Conservation (phyloP, 2,797 vertebrate genomes). For the Phalloptychus januarius region DNA sequence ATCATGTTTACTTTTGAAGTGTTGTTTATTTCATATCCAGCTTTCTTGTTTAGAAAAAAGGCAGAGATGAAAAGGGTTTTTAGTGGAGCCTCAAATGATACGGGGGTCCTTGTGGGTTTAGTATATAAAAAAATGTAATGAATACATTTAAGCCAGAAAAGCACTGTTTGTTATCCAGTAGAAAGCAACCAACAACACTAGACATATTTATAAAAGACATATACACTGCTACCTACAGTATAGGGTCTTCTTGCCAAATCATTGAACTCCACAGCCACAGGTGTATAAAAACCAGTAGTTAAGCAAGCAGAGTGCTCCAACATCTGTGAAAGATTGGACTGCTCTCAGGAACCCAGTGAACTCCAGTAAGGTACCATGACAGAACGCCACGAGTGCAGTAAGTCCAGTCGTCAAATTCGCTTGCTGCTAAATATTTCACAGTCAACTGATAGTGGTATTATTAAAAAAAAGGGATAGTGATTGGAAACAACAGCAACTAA, state of each 20-base stretch:
- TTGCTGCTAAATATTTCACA: background rate
- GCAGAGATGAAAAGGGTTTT: background rate
- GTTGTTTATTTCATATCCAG: background rate
- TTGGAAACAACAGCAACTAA: background rate
- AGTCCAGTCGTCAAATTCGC: background rate
- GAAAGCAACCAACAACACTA: background rate
- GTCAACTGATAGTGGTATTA: background rate
- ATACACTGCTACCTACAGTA: background rate
- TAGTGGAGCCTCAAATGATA: background rate
- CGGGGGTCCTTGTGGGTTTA: background rate
- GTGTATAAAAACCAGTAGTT: background rate
- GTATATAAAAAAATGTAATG: background rate
- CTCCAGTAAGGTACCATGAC: background rate
- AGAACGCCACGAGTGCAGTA: background rate
- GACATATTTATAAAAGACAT: background rate
- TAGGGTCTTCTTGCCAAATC: background rate
- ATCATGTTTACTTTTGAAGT: background rate
- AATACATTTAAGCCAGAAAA: background rate
- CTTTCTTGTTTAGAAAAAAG: background rate
- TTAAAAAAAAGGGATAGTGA: background rate
- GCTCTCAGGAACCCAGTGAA: too few species aligned
- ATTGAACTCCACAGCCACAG: background rate
- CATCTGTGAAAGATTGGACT: background rate
- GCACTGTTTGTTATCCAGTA: background rate
- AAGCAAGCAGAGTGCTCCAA: background rate